These are phyloP conservation scores for Zalophus californianus DNA, from an alignment of 2,797 vertebrate species.

Conservation along the genomic window DNA sequence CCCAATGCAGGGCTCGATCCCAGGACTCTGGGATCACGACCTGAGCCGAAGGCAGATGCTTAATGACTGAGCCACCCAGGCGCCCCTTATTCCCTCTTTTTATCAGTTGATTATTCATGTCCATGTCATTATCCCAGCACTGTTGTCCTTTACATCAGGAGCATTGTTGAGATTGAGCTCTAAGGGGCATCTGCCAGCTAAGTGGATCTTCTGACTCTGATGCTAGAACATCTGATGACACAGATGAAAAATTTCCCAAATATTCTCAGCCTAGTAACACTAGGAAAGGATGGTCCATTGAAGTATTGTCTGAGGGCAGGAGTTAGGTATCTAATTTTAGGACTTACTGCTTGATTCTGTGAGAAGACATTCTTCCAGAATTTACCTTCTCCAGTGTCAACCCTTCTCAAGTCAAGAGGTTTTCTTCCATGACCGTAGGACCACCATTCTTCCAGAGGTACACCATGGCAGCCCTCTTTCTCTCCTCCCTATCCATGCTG, in stretches of 20 bases:
- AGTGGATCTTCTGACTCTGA: neutral
- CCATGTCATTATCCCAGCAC: neutral
- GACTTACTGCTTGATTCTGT: neutral
- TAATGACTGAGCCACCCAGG: too few species aligned
- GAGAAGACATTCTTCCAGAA: neutral
- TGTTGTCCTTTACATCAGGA: neutral
- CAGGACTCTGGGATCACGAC: too few species aligned
- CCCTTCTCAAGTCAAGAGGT: neutral
- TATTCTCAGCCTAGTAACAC: neutral
- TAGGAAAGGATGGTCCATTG: neutral
- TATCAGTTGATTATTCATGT: neutral
- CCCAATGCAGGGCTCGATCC: too few species aligned
- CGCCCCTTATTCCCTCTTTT: neutral
- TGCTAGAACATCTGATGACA: neutral
- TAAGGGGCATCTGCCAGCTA: neutral
- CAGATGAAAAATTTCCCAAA: neutral
- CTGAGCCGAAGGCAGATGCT: too few species aligned
- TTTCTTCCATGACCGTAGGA: neutral
- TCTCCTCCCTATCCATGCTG: neutral
- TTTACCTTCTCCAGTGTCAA: accelerated
- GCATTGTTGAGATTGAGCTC: neutral
- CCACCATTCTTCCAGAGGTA: accelerated
- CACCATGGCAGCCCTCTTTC: neutral
- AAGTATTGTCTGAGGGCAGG: neutral
- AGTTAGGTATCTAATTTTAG: neutral